A percentile compares a stretch with the other conserved stretches of the same genome.
Evolutionary conservation across 2,888 invertebrate genomes (phyloP).

Genomic region (Notodonta ziczac): DNA sequence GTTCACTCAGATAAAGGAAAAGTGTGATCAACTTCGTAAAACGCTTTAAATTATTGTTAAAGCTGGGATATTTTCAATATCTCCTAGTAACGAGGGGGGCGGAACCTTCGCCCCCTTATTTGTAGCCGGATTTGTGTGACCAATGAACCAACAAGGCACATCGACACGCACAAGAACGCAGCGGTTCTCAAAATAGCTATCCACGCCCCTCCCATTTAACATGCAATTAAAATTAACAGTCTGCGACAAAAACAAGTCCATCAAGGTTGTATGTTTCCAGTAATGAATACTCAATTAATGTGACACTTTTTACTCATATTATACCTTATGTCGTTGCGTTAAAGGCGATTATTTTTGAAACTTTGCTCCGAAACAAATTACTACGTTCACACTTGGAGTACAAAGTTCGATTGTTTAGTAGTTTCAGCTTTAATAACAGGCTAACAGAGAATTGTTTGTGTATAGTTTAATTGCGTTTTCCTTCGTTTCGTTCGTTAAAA

Average conservation of each 20-base stretch:
- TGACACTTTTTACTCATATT: background rate
- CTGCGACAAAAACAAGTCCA: background rate
- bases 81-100: no score
- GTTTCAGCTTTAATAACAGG: conserved; percentile 4
- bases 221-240: background rate
- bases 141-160: no score
- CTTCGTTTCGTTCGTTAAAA: background rate
- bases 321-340: background rate
- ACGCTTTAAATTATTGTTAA: no score
- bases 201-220: background rate
- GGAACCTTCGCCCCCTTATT: no score
- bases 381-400: background rate
- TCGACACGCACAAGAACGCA: background rate
- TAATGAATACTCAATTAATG: background rate
- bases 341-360: background rate
- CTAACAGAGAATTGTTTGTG: conserved; percentile 2
- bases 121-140: no score
- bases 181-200: background rate
- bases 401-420: conserved; percentile 6
- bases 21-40: no score
- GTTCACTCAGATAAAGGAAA: no score
- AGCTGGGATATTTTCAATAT: no score
- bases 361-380: background rate
- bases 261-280: background rate
- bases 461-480: conserved; percentile 1